Conservation (phyloP, 1,140 invertebrate species). For the Luehdorfia chinensis region DNA sequence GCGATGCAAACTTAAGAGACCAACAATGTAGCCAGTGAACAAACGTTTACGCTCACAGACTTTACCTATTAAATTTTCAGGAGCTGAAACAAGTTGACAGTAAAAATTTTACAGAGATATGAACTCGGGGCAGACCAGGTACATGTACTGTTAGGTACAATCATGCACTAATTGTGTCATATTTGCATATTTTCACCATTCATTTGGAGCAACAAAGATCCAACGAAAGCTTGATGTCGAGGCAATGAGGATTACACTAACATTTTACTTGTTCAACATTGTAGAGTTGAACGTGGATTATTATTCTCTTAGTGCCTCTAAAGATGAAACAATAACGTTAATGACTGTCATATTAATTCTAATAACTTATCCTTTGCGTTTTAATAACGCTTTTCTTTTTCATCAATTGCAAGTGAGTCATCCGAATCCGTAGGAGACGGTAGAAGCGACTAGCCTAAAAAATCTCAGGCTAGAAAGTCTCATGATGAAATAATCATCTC, state of each 20-base stretch:
- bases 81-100: conserved; percentile 29
- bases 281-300: too few relatives aligned
- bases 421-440: too few relatives aligned
- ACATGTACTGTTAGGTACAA: background rate
- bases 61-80: conserved; percentile 32
- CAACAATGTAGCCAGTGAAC: conserved; percentile 27
- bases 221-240: background rate
- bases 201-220: background rate
- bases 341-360: too few relatives aligned
- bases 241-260: conserved; percentile 6
- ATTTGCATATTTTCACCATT: background rate
- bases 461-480: too few relatives aligned
- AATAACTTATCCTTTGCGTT: too few relatives aligned
- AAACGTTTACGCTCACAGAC: conserved; percentile 26
- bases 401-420: too few relatives aligned
- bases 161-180: conserved; percentile 6
- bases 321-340: too few relatives aligned
- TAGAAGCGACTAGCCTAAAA: too few relatives aligned
- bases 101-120: conserved; percentile 29
- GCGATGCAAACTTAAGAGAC: conserved; percentile 5
- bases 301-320: background rate
- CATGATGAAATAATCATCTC: too few relatives aligned
- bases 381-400: too few relatives aligned
- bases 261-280: conserved; percentile 3
- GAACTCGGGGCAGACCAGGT: background rate